These are phyloP conservation scores for Cephus nigrinus DNA, from an alignment of 2,888 invertebrate genomes.

Conservation along the genomic window DNA sequence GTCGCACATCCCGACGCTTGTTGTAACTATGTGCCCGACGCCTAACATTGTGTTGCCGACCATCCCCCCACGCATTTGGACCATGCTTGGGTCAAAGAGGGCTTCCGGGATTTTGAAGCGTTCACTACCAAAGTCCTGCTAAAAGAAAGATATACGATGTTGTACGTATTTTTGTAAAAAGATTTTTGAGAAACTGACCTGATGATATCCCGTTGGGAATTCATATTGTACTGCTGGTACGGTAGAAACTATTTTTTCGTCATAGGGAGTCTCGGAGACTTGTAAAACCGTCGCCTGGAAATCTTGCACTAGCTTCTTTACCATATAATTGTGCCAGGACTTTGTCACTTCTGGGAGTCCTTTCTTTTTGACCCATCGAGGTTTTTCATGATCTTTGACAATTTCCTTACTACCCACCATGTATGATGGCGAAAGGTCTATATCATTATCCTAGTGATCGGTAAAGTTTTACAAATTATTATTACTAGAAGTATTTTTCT, in stretches of 20 bases:
- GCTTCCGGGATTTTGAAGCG: slow-evolving; percentile 94
- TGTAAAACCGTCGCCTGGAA: slow-evolving; percentile 77
- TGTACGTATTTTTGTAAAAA: background rate
- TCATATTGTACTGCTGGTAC: slow-evolving; percentile 96
- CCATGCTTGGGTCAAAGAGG: slow-evolving; percentile 85
- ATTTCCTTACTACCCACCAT: slow-evolving; percentile 84
- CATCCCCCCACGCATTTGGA: slow-evolving; percentile 67
- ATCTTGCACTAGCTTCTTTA: slow-evolving; percentile 84
- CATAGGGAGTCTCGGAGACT: slow-evolving; percentile 91
- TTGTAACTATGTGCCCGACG: slow-evolving; percentile 86
- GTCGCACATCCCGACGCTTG: slow-evolving; percentile 96
- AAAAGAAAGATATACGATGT: background rate
- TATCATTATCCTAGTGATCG: slow-evolving; percentile 69
- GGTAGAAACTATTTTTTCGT: slow-evolving; percentile 85
- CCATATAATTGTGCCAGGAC: slow-evolving; percentile 97
- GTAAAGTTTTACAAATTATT: background rate
- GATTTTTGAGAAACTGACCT: slow-evolving; percentile 60
- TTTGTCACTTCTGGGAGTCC: slow-evolving; percentile 83
- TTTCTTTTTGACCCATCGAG: slow-evolving; percentile 82
- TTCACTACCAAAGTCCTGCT: slow-evolving; percentile 89
- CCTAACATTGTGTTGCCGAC: slow-evolving; percentile 85
- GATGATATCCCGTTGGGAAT: slow-evolving; percentile 97
- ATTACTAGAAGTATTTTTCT: background rate
- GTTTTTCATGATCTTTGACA: slow-evolving; percentile 89
- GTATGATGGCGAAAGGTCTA: slow-evolving; percentile 84